These are phyloP conservation scores for Leistus spinibarbis DNA, from an alignment of 2,888 invertebrate species.

Conservation along the genomic window DNA sequence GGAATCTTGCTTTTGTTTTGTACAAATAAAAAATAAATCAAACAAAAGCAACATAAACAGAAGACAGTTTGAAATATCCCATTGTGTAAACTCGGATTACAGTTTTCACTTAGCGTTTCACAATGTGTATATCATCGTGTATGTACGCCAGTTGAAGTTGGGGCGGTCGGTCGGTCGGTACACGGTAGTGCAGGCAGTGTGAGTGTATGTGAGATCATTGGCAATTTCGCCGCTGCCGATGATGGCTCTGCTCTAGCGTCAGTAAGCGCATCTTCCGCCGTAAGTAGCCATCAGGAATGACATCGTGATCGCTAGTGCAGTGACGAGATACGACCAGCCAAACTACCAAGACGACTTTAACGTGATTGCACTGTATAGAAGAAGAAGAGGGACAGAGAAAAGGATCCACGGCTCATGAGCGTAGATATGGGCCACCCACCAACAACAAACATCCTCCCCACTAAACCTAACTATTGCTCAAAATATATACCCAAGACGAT, in stretches of 20 bases:
- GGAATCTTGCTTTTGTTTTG: not conserved
- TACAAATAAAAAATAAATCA: not conserved
- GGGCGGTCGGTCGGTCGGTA: not conserved
- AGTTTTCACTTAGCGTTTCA: not conserved
- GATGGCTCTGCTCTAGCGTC: not conserved
- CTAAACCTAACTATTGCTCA: too few species aligned
- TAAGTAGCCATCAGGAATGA: constrained; percentile 17
- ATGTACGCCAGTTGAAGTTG: not conserved
- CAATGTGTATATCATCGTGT: not conserved
- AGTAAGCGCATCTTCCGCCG: not conserved
- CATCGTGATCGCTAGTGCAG: constrained; percentile 13
- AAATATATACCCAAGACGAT: too few species aligned
- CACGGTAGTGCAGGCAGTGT: not conserved
- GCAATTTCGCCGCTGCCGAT: not conserved
- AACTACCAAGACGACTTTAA: constrained; percentile 6
- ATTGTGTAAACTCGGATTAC: not conserved
- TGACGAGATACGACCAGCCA: constrained; percentile 16
- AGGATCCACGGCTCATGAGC: not conserved
- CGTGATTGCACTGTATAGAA: constrained; percentile 10
- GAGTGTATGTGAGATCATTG: not conserved
- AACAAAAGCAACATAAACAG: too few species aligned
- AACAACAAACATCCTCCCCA: too few species aligned
- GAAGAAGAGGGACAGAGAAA: too few species aligned
- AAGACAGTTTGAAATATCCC: too few species aligned
- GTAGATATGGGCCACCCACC: not conserved